Percentiles rank a stretch among this genome's conserved stretches.
Evolutionary conservation across 2,888 invertebrate species (phyloP).

Genomic region (Rhingia campestris): DNA sequence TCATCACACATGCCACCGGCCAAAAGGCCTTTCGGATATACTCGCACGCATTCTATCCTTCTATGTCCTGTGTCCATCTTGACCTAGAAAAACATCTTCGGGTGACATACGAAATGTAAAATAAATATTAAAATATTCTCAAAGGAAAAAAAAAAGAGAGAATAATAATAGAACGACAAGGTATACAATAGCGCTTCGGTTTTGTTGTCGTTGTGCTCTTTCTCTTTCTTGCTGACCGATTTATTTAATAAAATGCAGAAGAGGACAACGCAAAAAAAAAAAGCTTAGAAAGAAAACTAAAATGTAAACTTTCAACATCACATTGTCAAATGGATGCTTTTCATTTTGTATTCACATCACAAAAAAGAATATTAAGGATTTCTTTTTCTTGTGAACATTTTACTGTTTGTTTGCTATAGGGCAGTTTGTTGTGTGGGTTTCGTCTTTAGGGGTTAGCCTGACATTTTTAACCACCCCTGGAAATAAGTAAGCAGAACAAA

Average conservation of each 20-base stretch:
- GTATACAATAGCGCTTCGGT: slow-evolving; percentile 10
- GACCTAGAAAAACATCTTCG: slow-evolving; percentile 71
- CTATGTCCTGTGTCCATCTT: slow-evolving; percentile 36
- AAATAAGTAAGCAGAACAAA: neutral
- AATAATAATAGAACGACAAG: too few relatives aligned
- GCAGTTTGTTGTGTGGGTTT: slow-evolving; percentile 39
- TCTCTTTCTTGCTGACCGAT: slow-evolving; percentile 3
- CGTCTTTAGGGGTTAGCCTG: slow-evolving; percentile 17
- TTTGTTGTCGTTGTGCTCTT: slow-evolving; percentile 3
- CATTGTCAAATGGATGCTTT: slow-evolving; percentile 43
- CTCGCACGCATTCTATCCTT: neutral
- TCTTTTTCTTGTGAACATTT: slow-evolving; percentile 6
- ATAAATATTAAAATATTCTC: slow-evolving; percentile 59
- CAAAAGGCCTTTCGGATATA: slow-evolving; percentile 36
- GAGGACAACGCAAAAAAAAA: neutral
- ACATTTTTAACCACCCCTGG: slow-evolving; percentile 5
- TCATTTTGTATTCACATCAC: slow-evolving; percentile 40
- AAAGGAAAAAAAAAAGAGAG: slow-evolving; percentile 22
- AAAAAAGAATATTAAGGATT: slow-evolving; percentile 31
- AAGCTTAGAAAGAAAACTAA: slow-evolving; percentile 1
- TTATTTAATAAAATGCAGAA: slow-evolving; percentile 34
- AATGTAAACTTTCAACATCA: slow-evolving; percentile 62
- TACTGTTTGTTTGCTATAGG: slow-evolving; percentile 44
- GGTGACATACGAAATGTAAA: slow-evolving; percentile 63
- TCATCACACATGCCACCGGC: slow-evolving; percentile 64